These are phyloP conservation scores for Saimiri boliviensis DNA, from an alignment of 2,113 vertebrate species.

Conservation along the genomic window DNA sequence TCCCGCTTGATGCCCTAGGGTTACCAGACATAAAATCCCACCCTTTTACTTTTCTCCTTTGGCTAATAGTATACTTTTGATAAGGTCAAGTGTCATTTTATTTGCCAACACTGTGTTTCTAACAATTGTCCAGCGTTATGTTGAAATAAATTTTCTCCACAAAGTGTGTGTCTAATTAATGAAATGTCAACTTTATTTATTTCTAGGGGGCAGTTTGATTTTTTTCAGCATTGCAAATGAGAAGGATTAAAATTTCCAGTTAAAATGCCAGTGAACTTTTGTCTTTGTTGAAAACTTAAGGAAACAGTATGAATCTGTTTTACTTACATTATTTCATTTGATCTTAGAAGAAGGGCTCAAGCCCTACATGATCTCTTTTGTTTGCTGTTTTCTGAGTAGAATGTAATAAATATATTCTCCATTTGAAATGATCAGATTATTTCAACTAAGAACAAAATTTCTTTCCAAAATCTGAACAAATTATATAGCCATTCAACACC, in stretches of 20 bases:
- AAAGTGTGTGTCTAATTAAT: not conserved
- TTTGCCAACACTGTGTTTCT: not conserved
- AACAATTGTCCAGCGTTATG: not conserved
- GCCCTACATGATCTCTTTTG: not conserved
- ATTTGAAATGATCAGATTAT: not conserved
- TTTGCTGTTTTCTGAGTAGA: slow-evolving; percentile 15
- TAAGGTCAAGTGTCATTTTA: not conserved
- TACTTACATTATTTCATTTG: not conserved
- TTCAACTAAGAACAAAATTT: slow-evolving; percentile 1
- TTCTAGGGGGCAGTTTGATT: not conserved
- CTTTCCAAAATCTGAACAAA: not conserved
- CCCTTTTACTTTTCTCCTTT: slow-evolving; percentile 27
- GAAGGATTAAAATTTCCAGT: not conserved
- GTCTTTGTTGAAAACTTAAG: slow-evolving; percentile 42
- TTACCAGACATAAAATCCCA: not conserved
- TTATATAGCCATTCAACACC: not conserved
- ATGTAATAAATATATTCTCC: not conserved
- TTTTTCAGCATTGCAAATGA: not conserved
- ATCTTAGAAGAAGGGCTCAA: not conserved
- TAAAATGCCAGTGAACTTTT: slow-evolving; percentile 11
- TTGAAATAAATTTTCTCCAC: slow-evolving; percentile 26
- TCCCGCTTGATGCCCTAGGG: not conserved
- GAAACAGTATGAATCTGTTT: not conserved
- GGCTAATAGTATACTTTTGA: not conserved
- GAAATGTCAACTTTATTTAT: not conserved